Conservation (phyloP, 2,888 invertebrate genomes). For the Lissocephala sabroskyi region DNA sequence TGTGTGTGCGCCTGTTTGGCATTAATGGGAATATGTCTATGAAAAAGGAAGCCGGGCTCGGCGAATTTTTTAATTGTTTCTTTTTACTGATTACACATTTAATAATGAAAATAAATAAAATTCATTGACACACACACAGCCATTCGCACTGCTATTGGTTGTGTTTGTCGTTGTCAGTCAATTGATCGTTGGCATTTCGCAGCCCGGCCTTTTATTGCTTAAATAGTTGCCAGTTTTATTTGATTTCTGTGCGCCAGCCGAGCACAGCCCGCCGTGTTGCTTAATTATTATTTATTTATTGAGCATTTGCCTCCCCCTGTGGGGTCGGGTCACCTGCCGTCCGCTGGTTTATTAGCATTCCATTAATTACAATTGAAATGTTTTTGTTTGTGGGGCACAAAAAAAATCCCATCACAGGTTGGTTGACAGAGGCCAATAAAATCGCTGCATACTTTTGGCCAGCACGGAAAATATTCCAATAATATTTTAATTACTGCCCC, state of each 20-base stretch:
- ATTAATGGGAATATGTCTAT: neutral
- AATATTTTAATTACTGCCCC: too few relatives aligned
- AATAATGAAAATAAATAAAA: constrained; percentile 39
- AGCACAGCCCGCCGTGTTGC: too few relatives aligned
- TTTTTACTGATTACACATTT: constrained; percentile 43
- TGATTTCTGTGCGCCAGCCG: neutral
- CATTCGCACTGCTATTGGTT: neutral
- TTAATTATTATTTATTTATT: constrained; percentile 29
- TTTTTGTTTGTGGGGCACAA: neutral
- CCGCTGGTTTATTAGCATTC: constrained; percentile 30
- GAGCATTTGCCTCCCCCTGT: neutral
- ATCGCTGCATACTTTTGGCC: constrained; percentile 13
- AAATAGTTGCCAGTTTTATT: neutral
- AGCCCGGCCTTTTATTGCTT: too few relatives aligned
- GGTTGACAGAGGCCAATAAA: neutral
- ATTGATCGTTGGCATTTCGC: neutral
- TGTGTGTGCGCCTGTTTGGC: constrained; percentile 1
- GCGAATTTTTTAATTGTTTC: constrained; percentile 32
- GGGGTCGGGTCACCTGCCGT: neutral
- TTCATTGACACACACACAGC: constrained; percentile 5
- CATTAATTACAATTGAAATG: constrained; percentile 34
- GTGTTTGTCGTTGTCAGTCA: neutral
- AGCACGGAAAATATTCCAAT: too few relatives aligned
- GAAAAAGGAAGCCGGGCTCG: constrained; percentile 15
- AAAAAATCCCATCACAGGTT: neutral